Percentiles rank a stretch among this genome's conserved stretches.
These are phyloP conservation scores for Malthinus flaveolus DNA, from an alignment of 2,888 invertebrate genomes.

Conservation along the genomic window DNA sequence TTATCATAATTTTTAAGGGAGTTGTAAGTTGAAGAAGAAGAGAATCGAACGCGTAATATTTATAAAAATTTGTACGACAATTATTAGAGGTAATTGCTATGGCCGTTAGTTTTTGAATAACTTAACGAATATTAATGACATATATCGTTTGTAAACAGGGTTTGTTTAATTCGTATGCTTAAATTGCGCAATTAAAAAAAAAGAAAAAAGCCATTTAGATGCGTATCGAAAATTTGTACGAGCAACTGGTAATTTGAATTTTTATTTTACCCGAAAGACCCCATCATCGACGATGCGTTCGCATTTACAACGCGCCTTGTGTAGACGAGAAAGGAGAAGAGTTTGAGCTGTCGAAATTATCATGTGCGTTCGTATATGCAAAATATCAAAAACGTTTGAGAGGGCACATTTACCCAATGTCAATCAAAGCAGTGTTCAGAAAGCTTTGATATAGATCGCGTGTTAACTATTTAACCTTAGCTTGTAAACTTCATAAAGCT, in stretches of 20 bases:
- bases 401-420: slow-evolving; percentile 51
- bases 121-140: slow-evolving; percentile 23
- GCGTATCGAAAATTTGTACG: slow-evolving; percentile 11
- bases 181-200: slow-evolving; percentile 26
- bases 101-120: slow-evolving; percentile 26
- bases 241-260: slow-evolving; percentile 27
- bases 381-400: slow-evolving; percentile 48
- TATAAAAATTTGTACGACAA: not conserved
- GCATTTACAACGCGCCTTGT: too few species aligned
- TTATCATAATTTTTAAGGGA: slow-evolving; percentile 33
- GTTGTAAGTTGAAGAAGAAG: not conserved
- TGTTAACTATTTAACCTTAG: slow-evolving; percentile 46
- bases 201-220: slow-evolving; percentile 28
- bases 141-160: slow-evolving; percentile 17
- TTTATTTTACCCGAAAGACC: too few species aligned
- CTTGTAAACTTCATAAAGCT: slow-evolving; percentile 42
- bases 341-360: slow-evolving; percentile 20
- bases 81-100: slow-evolving; percentile 18
- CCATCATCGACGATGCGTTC: too few species aligned
- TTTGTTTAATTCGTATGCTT: slow-evolving; percentile 19
- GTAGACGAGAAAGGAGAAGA: slow-evolving; percentile 11
- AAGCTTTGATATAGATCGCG: slow-evolving; percentile 50
- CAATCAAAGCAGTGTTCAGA: slow-evolving; percentile 51
- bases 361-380: slow-evolving; percentile 40
- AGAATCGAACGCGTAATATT: not conserved